Conservation (phyloP, 2,888 invertebrate species). For the Arge pagana region DNA sequence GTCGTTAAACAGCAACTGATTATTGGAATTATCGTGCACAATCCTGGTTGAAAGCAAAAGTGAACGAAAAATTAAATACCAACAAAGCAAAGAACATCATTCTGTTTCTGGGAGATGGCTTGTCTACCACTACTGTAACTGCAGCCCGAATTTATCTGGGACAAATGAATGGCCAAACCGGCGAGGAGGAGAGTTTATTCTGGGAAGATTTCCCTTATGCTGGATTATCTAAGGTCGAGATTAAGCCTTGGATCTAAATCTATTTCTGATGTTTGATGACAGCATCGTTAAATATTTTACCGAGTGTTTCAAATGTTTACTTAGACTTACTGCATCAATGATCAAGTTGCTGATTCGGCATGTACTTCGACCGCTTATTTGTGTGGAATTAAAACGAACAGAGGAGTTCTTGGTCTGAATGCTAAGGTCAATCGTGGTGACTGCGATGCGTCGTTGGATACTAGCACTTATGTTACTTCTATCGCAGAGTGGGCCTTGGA, state of each 20-base stretch:
- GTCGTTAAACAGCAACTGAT: conserved; percentile 22
- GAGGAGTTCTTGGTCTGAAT: conserved; percentile 76
- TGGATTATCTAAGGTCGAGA: conserved; percentile 73
- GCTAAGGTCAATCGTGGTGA: conserved; percentile 68
- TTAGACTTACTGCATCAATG: conserved; percentile 76
- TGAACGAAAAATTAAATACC: conserved; percentile 50
- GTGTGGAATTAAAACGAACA: conserved; percentile 77
- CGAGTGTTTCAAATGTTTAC: no score
- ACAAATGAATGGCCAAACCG: conserved; percentile 62
- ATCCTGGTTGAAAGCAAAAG: conserved; percentile 54
- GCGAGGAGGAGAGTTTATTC: conserved; percentile 72
- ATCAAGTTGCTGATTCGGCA: conserved; percentile 81
- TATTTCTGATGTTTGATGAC: conserved; percentile 30
- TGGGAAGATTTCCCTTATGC: conserved; percentile 79
- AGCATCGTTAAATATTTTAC: no score
- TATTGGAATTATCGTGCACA: conserved; percentile 62
- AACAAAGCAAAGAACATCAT: conserved; percentile 73
- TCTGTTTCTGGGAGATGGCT: conserved; percentile 84
- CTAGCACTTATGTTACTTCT: conserved; percentile 66
- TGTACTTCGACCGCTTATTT: conserved; percentile 82
- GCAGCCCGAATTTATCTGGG: conserved; percentile 78
- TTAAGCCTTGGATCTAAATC: not conserved
- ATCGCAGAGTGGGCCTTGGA: conserved; percentile 74
- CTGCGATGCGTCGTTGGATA: conserved; percentile 65
- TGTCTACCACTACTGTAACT: conserved; percentile 81